These are phyloP conservation scores for Phalacrocorax carbo DNA, from an alignment of 2,113 vertebrate genomes.

Conservation along the genomic window DNA sequence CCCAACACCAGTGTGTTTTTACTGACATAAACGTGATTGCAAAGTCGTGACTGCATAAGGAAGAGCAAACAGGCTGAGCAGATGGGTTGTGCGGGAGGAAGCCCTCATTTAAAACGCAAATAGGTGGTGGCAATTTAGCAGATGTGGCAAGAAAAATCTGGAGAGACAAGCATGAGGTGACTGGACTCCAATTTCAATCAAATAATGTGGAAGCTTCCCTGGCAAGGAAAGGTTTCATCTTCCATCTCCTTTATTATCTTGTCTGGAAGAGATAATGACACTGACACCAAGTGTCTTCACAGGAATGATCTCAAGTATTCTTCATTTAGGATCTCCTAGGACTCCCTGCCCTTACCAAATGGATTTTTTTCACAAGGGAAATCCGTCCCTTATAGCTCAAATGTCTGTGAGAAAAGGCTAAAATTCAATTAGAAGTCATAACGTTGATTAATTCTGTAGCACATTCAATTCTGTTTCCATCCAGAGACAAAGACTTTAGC, in stretches of 20 bases:
- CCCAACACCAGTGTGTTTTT: neutral
- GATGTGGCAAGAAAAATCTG: constrained; percentile 50
- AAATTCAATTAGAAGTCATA: neutral
- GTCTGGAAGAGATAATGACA: neutral
- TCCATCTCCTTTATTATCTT: constrained; percentile 26
- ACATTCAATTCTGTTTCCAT: neutral
- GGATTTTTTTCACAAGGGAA: neutral
- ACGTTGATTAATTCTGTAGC: neutral
- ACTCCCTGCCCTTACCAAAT: neutral
- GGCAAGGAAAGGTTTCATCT: neutral
- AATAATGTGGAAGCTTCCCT: neutral
- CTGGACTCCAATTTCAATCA: constrained; percentile 20
- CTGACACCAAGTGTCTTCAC: neutral
- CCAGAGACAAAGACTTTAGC: neutral
- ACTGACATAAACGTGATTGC: neutral
- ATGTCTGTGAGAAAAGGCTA: neutral
- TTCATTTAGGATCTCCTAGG: neutral
- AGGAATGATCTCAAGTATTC: neutral
- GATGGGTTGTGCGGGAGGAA: constrained; percentile 68
- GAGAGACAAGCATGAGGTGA: neutral
- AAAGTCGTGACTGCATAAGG: constrained; percentile 67
- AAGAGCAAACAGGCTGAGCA: constrained; percentile 70
- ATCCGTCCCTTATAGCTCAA: neutral
- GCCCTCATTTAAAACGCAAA: constrained; percentile 61
- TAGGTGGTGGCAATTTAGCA: constrained; percentile 62